These are phyloP conservation scores for Paramisgurnus dabryanus DNA, from an alignment of 2,113 vertebrate genomes.

Conservation along the genomic window DNA sequence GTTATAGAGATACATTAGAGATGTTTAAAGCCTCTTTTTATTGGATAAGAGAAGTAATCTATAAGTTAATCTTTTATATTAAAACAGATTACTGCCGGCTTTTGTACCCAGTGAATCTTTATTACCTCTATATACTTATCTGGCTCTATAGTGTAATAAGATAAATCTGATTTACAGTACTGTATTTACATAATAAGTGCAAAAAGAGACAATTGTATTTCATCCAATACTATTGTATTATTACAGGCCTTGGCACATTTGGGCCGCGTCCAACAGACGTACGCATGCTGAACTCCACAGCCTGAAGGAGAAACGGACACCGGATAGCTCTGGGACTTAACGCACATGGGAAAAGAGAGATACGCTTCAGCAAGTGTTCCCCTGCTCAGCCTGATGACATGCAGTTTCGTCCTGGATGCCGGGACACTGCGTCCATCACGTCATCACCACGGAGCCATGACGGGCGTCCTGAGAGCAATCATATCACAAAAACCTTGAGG, in stretches of 20 bases:
- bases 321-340: neutral
- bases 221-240: slow-evolving; percentile 23
- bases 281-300: neutral
- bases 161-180: slow-evolving; percentile 16
- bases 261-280: slow-evolving; percentile 15
- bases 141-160: neutral
- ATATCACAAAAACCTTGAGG: neutral
- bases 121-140: neutral
- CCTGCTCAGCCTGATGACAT: neutral
- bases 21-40: too few relatives aligned
- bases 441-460: neutral
- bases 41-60: too few relatives aligned
- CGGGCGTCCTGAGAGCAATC: neutral
- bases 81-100: neutral
- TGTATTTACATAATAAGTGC: neutral
- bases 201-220: slow-evolving; percentile 28
- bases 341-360: slow-evolving; percentile 11
- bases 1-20: too few relatives aligned
- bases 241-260: slow-evolving; percentile 40
- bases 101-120: neutral
- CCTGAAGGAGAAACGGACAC: slow-evolving; percentile 31
- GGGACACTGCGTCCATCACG: neutral
- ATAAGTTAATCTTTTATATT: too few relatives aligned
- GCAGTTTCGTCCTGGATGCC: neutral
- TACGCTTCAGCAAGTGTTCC: slow-evolving; percentile 7